Percentiles rank a stretch among this genome's conserved stretches.
These are phyloP conservation scores for Drosophila persimilis DNA, from an alignment of 1,140 invertebrate genomes.

Conservation along the genomic window DNA sequence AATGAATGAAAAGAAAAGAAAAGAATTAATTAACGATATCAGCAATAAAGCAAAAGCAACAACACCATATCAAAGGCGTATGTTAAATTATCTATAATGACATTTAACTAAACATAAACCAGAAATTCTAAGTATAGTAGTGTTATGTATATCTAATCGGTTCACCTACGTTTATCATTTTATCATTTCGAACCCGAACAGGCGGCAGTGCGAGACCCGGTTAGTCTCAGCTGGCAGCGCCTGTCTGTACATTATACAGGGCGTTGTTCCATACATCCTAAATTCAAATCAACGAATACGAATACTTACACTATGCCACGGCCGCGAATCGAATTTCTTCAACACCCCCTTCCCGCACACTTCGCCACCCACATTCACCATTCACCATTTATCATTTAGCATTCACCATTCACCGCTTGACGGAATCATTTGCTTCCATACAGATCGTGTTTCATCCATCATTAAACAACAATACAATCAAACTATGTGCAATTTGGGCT, in stretches of 20 bases:
- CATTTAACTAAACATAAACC: constrained; percentile 25
- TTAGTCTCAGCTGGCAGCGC: constrained; percentile 27
- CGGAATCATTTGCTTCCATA: constrained; percentile 32
- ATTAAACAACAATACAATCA: constrained; percentile 27
- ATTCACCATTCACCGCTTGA: constrained; percentile 12
- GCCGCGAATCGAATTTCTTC: constrained; percentile 50
- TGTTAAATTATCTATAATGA: constrained; percentile 74
- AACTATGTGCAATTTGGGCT: constrained; percentile 77
- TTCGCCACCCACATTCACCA: too few relatives aligned
- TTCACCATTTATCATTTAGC: neutral
- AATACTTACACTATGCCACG: constrained; percentile 45
- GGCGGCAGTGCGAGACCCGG: constrained; percentile 11
- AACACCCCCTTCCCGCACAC: constrained; percentile 24
- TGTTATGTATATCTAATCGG: constrained; percentile 41
- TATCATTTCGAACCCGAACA: constrained; percentile 12
- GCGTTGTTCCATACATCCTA: constrained; percentile 50
- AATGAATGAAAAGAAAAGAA: constrained; percentile 18
- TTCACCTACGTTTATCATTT: constrained; percentile 50
- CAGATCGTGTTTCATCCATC: constrained; percentile 36
- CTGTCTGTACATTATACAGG: constrained; percentile 32
- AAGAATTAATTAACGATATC: constrained; percentile 68
- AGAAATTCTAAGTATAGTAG: constrained; percentile 30
- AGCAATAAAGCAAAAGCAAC: constrained; percentile 82
- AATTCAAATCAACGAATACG: constrained; percentile 70
- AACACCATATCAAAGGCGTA: constrained; percentile 82